A percentile compares a stretch with the other conserved stretches of the same genome.
These are phyloP conservation scores for Brevimyrus niger DNA, from an alignment of 2,113 vertebrate species.

Conservation along the genomic window DNA sequence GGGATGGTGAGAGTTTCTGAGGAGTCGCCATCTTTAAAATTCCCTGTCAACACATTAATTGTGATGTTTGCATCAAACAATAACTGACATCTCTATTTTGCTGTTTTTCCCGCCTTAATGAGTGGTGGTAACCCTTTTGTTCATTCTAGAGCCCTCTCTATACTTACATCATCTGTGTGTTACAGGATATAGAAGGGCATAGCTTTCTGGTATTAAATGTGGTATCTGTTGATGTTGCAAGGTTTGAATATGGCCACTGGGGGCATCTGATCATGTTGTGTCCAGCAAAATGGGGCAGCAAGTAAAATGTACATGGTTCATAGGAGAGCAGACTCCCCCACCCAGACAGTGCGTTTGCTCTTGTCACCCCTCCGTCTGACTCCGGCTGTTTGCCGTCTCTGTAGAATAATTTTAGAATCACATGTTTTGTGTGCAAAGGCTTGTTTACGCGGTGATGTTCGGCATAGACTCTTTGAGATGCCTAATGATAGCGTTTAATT, in stretches of 20 bases:
- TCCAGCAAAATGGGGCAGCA: neutral
- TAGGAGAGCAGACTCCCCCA: neutral
- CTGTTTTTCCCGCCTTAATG: neutral
- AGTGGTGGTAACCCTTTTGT: neutral
- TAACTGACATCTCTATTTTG: neutral
- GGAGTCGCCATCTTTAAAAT: neutral
- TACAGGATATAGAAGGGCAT: neutral
- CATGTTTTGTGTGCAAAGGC: neutral
- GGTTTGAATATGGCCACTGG: neutral
- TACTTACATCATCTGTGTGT: neutral
- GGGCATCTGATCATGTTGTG: neutral
- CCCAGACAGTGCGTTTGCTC: neutral
- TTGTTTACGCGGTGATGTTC: neutral
- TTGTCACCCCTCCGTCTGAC: neutral
- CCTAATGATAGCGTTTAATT: conserved; percentile 9
- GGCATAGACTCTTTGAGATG: neutral
- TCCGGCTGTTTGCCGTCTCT: neutral
- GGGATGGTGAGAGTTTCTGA: neutral
- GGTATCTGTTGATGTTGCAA: neutral
- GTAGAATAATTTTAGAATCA: neutral
- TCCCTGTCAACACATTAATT: neutral
- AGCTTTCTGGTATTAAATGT: neutral
- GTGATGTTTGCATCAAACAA: neutral
- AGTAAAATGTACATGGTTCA: neutral
- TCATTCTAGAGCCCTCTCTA: neutral